Base-by-base conservation (phyloP, 1,140 invertebrate species). In the Drosophila prosaltans region DNA sequence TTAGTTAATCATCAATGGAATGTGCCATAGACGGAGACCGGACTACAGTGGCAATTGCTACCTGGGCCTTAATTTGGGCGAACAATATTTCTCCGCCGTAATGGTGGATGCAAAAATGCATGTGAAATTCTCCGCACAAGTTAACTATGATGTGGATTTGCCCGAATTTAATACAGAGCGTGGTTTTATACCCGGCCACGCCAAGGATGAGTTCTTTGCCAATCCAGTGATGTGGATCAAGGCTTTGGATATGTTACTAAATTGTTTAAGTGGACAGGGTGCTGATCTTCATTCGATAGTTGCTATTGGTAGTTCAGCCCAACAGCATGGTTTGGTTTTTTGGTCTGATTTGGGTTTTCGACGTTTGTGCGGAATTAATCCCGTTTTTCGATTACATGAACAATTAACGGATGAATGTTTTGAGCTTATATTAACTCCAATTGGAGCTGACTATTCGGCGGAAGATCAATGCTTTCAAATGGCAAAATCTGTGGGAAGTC, bases 291-390 rank as follows among this genome's bases (percentile, higher is more conserved):
- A 94, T 26, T 94, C 94, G 81, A 95, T 99, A 21, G 94, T 93
- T 1, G 95, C 96, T 9, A 92, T 99, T 65, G 97, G 96, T n/a
- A 98, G 98, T 4, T 95, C 96, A 68, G 97, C 95, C 0, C 98
- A 98, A 97, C 98, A 99, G 97, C 97, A 99, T 93, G 98, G 98
- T 1, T 97, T 97, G 66, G 96, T 99, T 6, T 99, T 97, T 93
- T 99, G 98, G 98, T 94, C 95, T 68, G 95, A 94, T 69, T 95
- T 95, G 10, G 95, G 96, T 9, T 93, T 94, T 58, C 85, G 94
- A 30, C 94, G 94, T 0, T 93, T 99, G 1, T 92, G 92, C 65
- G 94, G 93, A 48, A 93, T 98, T 21, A 94, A 96, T 69, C 92
- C 96, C 0, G 93, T 93, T 3, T 94, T 95, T 77, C 97, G 96